These are phyloP conservation scores for Heliothis peltigera DNA, from an alignment of 2,888 invertebrate species.

Conservation along the genomic window DNA sequence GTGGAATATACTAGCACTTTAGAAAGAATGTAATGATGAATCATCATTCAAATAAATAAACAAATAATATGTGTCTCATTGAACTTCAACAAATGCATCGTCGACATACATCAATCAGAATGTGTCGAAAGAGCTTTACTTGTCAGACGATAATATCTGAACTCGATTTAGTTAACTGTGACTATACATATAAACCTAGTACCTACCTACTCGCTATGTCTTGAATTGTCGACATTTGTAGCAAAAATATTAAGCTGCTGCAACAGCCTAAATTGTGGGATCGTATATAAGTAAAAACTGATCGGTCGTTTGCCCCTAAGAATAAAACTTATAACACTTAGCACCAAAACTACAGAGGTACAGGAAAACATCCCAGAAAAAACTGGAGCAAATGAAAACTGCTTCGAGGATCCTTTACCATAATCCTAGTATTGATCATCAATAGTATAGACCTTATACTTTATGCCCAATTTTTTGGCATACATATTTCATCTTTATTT, in stretches of 20 bases:
- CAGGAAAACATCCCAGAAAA: too few species aligned
- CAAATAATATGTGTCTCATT: constrained; percentile 2
- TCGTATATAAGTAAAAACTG: too few species aligned
- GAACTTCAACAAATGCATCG: not conserved
- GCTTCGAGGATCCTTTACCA: too few species aligned
- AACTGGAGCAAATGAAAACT: too few species aligned
- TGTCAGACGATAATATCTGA: not conserved
- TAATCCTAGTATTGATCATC: too few species aligned
- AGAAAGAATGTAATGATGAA: constrained; percentile 9
- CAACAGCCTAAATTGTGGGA: not conserved
- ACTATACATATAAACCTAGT: not conserved
- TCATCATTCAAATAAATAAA: not conserved
- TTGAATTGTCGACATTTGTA: not conserved
- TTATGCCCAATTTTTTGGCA: too few species aligned
- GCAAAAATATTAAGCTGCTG: not conserved
- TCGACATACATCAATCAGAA: constrained; percentile 22
- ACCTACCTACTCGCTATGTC: not conserved
- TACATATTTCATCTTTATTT: too few species aligned
- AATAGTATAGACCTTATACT: too few species aligned
- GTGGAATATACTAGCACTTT: too few species aligned
- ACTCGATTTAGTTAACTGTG: not conserved
- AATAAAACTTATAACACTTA: too few species aligned
- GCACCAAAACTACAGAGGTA: too few species aligned
- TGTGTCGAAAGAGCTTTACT: constrained; percentile 10
- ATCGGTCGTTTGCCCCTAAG: too few species aligned